phyloP scores from a whole-genome alignment of 2,888 invertebrate genomes.

The Orgyia antiqua region DNA sequence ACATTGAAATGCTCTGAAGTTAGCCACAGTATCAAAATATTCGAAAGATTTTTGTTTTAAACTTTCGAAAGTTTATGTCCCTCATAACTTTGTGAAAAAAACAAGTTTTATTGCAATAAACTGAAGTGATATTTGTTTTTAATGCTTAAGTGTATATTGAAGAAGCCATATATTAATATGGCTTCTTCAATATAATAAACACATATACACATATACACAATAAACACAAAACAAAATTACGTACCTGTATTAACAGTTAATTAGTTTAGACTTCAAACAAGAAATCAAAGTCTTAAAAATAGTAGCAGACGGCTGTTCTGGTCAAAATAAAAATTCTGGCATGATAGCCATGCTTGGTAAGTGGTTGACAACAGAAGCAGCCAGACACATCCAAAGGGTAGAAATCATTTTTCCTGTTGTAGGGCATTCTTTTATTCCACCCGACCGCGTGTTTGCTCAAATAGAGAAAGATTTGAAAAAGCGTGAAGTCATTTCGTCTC shows the following conservation, averaged over 20 bases:
- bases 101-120: slow-evolving; percentile 3
- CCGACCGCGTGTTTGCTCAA: slow-evolving; percentile 8
- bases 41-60: background rate
- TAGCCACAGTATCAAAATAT: too few species aligned
- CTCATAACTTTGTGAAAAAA: slow-evolving; percentile 2
- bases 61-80: background rate
- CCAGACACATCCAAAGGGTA: slow-evolving; percentile 2
- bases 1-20: too few species aligned
- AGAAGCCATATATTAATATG: slow-evolving; percentile 2
- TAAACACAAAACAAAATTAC: too few species aligned
- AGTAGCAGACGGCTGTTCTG: too few species aligned
- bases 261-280: too few species aligned
- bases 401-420: slow-evolving; percentile 10
- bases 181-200: too few species aligned
- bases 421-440: slow-evolving; percentile 8
- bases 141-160: slow-evolving; percentile 1
- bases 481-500: background rate
- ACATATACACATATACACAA: too few species aligned
- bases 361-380: too few species aligned
- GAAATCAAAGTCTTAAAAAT: too few species aligned
- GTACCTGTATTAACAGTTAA: too few species aligned
- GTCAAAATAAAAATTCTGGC: too few species aligned
- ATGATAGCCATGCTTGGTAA: too few species aligned
- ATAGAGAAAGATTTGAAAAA: slow-evolving; percentile 2
- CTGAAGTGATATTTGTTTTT: slow-evolving; percentile 1